Evolutionary conservation across 2,797 vertebrate genomes (phyloP).

Genomic region (Mormyrops boulengeri): DNA sequence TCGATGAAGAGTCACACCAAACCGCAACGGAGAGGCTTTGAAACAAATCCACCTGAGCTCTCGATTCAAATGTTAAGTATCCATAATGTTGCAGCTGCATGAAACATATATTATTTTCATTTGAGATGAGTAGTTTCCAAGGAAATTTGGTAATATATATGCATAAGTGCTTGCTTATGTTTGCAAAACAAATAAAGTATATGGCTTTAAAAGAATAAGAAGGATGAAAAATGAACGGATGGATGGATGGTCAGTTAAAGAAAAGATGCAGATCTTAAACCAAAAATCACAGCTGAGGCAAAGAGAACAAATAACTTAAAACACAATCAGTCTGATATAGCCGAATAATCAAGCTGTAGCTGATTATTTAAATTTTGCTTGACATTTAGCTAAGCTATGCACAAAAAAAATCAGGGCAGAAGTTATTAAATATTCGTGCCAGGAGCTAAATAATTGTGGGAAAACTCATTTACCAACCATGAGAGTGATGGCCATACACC

Average conservation of each 20-base stretch:
- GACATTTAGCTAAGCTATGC: slow-evolving; percentile 52
- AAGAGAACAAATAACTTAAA: slow-evolving; percentile 14
- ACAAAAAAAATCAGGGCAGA: slow-evolving; percentile 24
- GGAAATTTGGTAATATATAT: neutral
- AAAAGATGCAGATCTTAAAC: neutral
- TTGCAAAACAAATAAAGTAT: neutral
- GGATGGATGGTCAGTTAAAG: neutral
- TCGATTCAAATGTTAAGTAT: neutral
- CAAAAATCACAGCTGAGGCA: slow-evolving; percentile 1
- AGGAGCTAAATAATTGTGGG: slow-evolving; percentile 46
- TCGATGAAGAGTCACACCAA: neutral
- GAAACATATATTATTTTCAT: neutral
- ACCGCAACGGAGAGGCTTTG: neutral
- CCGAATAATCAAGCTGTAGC: slow-evolving; percentile 34
- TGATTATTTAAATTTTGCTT: slow-evolving; percentile 50
- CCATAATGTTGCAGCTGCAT: neutral
- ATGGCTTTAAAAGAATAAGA: neutral
- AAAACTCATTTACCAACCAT: slow-evolving; percentile 47
- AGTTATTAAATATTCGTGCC: slow-evolving; percentile 54
- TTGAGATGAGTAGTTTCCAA: neutral
- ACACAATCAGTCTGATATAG: slow-evolving; percentile 18
- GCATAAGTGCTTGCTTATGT: neutral
- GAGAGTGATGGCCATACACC: slow-evolving; percentile 42
- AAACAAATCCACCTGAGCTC: neutral
- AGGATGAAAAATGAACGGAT: neutral